Evolutionary conservation across 2,113 vertebrate genomes (phyloP).

Genomic region (Tragelaphus scriptus): DNA sequence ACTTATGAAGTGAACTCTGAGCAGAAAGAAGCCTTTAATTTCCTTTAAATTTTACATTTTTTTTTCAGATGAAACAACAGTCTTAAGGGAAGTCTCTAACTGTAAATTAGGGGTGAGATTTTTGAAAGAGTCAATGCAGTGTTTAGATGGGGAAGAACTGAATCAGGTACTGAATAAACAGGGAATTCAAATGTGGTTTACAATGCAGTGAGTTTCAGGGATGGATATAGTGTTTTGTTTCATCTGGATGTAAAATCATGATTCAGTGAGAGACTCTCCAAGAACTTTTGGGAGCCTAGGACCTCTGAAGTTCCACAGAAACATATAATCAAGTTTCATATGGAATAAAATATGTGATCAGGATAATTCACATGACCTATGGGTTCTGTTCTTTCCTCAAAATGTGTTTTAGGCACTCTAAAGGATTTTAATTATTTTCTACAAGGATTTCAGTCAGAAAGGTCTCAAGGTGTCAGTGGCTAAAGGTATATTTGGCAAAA

Average conservation of each 20-base stretch:
- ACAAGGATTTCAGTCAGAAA: not conserved
- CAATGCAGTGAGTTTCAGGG: not conserved
- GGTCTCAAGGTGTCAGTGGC: not conserved
- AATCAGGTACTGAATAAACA: not conserved
- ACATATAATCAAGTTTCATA: not conserved
- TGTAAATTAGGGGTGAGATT: not conserved
- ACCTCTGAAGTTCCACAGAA: not conserved
- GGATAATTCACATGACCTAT: not conserved
- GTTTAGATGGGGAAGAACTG: not conserved
- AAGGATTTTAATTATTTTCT: not conserved
- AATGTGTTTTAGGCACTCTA: slow-evolving; percentile 8
- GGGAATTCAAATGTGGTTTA: not conserved
- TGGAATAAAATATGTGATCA: slow-evolving; percentile 14
- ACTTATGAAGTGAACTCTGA: not conserved
- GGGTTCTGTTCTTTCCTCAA: not conserved
- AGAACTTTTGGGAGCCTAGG: not conserved
- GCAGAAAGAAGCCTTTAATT: not conserved
- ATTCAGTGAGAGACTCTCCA: not conserved
- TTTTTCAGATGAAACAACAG: not conserved
- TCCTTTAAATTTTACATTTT: not conserved
- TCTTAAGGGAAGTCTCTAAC: not conserved
- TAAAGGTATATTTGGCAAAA: slow-evolving; percentile 36
- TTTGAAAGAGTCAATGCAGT: not conserved
- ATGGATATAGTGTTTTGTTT: not conserved
- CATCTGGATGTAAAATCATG: not conserved